A percentile compares a stretch with the other conserved stretches of the same genome.
Evolutionary conservation across 2,888 invertebrate genomes (phyloP).

Genomic region (Oscheius sp.): DNA sequence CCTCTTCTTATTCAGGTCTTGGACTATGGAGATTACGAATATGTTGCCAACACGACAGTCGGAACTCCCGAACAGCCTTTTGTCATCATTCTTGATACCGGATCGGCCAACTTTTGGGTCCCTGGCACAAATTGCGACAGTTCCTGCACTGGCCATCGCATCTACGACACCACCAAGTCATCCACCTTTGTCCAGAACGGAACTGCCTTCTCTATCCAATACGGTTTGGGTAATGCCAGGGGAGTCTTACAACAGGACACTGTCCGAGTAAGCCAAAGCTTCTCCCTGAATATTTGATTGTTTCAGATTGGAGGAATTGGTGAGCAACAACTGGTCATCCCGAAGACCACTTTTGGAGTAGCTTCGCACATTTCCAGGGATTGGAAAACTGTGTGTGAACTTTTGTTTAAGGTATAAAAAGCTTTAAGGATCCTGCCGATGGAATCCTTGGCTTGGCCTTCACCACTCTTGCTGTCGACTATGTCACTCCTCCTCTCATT

Average conservation of each 20-base stretch:
- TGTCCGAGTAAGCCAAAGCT: constrained; percentile 80
- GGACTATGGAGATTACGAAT: constrained; percentile 46
- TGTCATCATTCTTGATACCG: constrained; percentile 52
- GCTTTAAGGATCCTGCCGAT: constrained; percentile 40
- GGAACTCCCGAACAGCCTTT: constrained; percentile 56
- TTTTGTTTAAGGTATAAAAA: neutral
- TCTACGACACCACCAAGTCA: constrained; percentile 89
- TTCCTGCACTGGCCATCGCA: constrained; percentile 76
- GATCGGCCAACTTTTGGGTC: constrained; percentile 50
- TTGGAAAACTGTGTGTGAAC: constrained; percentile 47
- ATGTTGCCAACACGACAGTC: constrained; percentile 52
- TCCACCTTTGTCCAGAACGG: constrained; percentile 86
- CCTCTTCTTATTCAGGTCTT: constrained; percentile 25
- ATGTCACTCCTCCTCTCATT: constrained; percentile 90
- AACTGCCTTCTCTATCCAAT: constrained; percentile 88
- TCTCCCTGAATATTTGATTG: neutral
- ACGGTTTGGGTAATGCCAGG: constrained; percentile 89
- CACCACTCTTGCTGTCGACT: constrained; percentile 87
- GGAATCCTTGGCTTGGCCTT: constrained; percentile 52
- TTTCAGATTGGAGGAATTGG: constrained; percentile 74
- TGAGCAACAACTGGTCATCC: constrained; percentile 53
- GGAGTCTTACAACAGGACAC: constrained; percentile 92
- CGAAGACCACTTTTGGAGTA: constrained; percentile 61
- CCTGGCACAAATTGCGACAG: constrained; percentile 48
- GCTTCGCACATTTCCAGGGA: constrained; percentile 55